A percentile compares a stretch with the other conserved stretches of the same genome.
These are phyloP conservation scores for Mobula birostris DNA, from an alignment of 2,113 vertebrate species.

Conservation along the genomic window DNA sequence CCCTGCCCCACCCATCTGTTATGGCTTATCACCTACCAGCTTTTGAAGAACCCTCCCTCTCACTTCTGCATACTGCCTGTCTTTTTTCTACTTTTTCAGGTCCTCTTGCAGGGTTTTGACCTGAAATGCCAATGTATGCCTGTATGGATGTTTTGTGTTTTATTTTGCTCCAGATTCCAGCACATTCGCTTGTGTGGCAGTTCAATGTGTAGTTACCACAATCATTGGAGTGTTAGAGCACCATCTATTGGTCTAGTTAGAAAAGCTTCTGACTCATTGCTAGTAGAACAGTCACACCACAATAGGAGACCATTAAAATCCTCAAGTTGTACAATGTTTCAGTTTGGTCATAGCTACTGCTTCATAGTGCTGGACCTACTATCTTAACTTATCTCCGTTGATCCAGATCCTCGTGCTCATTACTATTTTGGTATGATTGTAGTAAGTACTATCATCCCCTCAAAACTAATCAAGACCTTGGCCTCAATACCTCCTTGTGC, in stretches of 20 bases:
- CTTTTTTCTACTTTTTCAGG: too few species aligned
- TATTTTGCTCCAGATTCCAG: too few species aligned
- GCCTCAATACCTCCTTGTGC: too few species aligned
- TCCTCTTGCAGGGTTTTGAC: too few species aligned
- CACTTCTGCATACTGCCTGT: too few species aligned
- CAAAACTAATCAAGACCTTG: too few species aligned
- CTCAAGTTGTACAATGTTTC: not conserved
- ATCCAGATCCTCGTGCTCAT: not conserved
- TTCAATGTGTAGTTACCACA: not conserved
- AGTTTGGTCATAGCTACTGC: not conserved
- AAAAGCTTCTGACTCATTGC: not conserved
- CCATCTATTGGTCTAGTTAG: constrained; percentile 4
- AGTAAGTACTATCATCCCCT: too few species aligned
- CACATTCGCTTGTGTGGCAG: not conserved
- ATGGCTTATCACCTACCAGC: too few species aligned
- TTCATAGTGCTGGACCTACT: not conserved
- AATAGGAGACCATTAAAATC: not conserved
- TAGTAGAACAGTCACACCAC: not conserved
- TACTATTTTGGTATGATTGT: not conserved
- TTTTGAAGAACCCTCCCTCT: too few species aligned
- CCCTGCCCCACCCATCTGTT: too few species aligned
- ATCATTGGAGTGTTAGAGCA: not conserved
- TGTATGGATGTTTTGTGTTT: too few species aligned
- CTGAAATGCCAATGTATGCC: too few species aligned
- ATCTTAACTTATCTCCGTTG: not conserved